These are phyloP conservation scores for Acinonyx jubatus DNA, from an alignment of 2,113 vertebrate genomes.

Conservation along the genomic window DNA sequence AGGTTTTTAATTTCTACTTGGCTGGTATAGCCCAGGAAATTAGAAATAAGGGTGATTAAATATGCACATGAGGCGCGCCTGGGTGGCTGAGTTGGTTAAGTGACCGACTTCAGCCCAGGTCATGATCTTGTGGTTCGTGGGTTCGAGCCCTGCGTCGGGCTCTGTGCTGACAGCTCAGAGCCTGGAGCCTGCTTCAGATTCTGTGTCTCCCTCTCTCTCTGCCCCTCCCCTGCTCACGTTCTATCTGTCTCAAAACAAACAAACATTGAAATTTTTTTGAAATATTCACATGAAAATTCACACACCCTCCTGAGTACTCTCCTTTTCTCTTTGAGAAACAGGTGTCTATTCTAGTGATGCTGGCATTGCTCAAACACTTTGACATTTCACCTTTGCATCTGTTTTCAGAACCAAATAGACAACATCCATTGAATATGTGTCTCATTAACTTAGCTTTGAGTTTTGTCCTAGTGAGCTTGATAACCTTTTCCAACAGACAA, in stretches of 20 bases:
- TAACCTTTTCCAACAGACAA: not conserved
- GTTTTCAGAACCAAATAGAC: not conserved
- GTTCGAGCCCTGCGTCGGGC: rapidly evolving
- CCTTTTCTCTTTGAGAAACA: not conserved
- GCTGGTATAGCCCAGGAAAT: not conserved
- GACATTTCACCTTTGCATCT: not conserved
- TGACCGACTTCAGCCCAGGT: not conserved
- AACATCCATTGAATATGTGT: not conserved
- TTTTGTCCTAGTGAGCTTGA: not conserved
- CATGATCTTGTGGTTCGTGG: not conserved
- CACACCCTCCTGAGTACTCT: not conserved
- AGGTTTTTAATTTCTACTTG: not conserved
- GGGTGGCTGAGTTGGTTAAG: not conserved
- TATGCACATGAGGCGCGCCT: not conserved
- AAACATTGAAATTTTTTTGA: too few relatives aligned
- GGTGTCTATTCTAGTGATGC: not conserved
- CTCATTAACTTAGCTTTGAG: not conserved
- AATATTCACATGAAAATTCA: not conserved
- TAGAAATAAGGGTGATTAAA: not conserved
- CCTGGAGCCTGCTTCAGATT: not conserved
- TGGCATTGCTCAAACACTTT: not conserved
- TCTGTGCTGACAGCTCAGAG: not conserved
- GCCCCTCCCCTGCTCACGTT: not conserved
- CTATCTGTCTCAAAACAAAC: not conserved
- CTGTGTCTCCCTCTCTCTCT: too few relatives aligned